Conservation (phyloP, 2,113 vertebrate species). For the Campylomormyrus tamandua region DNA sequence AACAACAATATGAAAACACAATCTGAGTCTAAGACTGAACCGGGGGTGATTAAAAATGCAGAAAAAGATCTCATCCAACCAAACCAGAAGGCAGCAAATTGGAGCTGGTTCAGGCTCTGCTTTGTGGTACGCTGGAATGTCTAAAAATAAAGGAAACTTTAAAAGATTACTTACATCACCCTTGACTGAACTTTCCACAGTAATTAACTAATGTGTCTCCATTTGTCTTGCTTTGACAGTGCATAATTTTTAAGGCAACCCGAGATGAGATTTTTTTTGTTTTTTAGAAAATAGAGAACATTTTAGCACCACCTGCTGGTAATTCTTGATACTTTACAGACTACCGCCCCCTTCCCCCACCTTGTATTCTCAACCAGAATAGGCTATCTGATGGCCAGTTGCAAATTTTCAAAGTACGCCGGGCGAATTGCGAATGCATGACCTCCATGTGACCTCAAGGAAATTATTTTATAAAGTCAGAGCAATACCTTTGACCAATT, state of each 20-base stretch:
- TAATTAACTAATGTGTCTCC: conserved; percentile 71
- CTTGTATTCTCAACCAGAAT: neutral
- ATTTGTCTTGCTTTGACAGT: conserved; percentile 73
- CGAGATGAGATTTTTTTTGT: conserved; percentile 61
- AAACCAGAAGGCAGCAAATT: conserved; percentile 42
- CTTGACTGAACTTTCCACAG: conserved; percentile 65
- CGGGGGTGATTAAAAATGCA: conserved; percentile 50
- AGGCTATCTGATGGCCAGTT: neutral
- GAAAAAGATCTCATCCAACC: conserved; percentile 46
- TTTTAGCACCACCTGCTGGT: conserved; percentile 86
- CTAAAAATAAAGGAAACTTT: conserved; percentile 42
- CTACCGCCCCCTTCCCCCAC: conserved; percentile 26
- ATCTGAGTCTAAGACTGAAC: conserved; percentile 40
- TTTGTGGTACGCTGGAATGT: conserved; percentile 49
- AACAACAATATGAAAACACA: conserved; percentile 42
- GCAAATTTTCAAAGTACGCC: neutral
- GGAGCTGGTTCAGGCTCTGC: conserved; percentile 37
- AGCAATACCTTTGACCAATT: neutral
- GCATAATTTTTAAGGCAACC: conserved; percentile 73
- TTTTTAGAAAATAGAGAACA: conserved; percentile 49
- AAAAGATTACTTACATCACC: conserved; percentile 59
- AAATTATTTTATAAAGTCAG: neutral
- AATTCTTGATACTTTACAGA: conserved; percentile 50
- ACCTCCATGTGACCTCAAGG: neutral
- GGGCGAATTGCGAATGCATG: neutral